Conservation (phyloP, 1,140 invertebrate genomes). For the Cyclargus thomasi region DNA sequence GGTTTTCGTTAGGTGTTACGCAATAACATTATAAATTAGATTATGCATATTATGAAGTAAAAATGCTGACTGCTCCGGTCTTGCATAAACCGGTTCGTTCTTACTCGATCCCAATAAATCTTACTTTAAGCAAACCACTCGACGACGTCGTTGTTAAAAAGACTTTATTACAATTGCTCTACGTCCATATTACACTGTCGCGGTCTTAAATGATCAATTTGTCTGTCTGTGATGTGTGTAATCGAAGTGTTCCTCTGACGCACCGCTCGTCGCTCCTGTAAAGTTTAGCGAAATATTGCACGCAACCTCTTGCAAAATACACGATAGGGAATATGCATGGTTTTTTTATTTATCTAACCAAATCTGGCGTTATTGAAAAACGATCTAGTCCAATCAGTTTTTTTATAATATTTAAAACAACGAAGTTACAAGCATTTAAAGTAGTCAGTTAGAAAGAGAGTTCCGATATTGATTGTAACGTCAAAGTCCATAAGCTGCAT, state of each 20-base stretch:
- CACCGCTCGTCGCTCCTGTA: conserved; percentile 26
- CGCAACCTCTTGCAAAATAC: background rate
- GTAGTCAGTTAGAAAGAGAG: too few relatives aligned
- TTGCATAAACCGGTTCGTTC: conserved; percentile 41
- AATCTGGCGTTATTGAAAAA: too few relatives aligned
- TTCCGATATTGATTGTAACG: too few relatives aligned
- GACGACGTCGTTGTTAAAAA: conserved; percentile 15
- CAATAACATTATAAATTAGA: background rate
- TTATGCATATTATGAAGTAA: background rate
- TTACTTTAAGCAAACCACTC: conserved; percentile 34
- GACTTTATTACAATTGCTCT: conserved; percentile 29
- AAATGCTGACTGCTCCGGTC: conserved; percentile 26
- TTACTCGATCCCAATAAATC: conserved; percentile 40
- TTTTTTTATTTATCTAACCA: background rate
- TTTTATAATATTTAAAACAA: too few relatives aligned
- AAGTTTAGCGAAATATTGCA: background rate
- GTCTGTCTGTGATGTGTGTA: conserved; percentile 41
- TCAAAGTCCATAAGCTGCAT: too few relatives aligned
- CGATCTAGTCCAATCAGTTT: too few relatives aligned
- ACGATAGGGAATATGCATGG: background rate
- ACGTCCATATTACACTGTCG: conserved; percentile 27
- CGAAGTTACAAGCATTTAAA: too few relatives aligned
- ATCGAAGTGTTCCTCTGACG: conserved; percentile 46
- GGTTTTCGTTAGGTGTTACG: background rate
- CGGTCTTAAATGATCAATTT: conserved; percentile 34